Evolutionary conservation across 1,140 invertebrate genomes (phyloP), one percentile per base, ranked within the genome.

Genomic region (Solenopsis fugax): DNA sequence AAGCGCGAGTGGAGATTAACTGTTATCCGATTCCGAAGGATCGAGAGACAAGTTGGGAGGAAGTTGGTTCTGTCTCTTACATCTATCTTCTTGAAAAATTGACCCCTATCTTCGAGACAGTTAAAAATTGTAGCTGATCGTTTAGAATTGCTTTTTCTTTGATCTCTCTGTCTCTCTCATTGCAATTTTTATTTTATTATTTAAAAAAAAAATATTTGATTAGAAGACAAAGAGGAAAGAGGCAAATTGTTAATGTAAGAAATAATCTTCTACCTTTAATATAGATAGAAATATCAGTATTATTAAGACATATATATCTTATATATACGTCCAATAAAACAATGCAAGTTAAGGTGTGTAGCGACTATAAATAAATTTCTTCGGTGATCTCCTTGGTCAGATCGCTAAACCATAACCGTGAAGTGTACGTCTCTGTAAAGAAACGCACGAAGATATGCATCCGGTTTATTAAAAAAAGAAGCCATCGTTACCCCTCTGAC

Each of bases 1-100:
- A 86, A 82, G 84, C 87, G 24, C 29, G 89, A 92, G 81, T 24
- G 58, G 62, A 91, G 89, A 92, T 89, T 91, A 92, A 89, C 77
- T 60, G 69, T 52, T 75, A 85, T 65, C 60, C 69, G 60, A 65
- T 76, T 29, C 12, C 45, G 67, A 65, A 62, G n/a, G 41, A 50
- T 64, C 13, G 77, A 60, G 64, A 24, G 29, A 56, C 24, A 29
- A 18, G 6, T 45, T 13, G 52, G 29, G 24, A 34, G 50, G 65
- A 87, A 52, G 54, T 62, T 41, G 58, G 52, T 24, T 75, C 45
- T 71, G 4, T 1, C 16, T 41, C 72, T 56, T 86, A 87, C 78
- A 81, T 87, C 82, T 81, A 65, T 90, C 89, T 85, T 72, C 45
- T 58, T 85, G 89, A 82, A 89, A 91, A 89, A 88, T 88, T 86